A percentile compares a stretch with the other conserved stretches of the same genome.
Conservation (phyloP, 2,113 vertebrate species). For the Indicator indicator region DNA sequence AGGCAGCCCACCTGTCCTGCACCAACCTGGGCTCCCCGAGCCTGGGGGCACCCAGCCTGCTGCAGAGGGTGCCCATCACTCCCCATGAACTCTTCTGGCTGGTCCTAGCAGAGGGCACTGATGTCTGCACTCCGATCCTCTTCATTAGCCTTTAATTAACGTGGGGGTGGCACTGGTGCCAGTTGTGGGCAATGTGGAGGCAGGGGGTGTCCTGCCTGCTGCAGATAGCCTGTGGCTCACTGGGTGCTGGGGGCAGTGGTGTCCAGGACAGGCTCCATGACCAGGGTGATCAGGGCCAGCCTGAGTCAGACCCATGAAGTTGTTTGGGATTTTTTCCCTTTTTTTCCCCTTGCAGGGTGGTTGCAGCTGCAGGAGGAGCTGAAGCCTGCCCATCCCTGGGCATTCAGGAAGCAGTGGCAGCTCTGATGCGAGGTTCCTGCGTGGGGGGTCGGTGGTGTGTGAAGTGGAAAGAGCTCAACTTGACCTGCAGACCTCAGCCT, state of each 20-base stretch:
- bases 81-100: background rate
- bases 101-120: conserved; percentile 60
- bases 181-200: background rate
- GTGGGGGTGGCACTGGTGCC: background rate
- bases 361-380: background rate
- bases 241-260: too few species aligned
- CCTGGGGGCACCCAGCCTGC: background rate
- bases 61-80: accelerated
- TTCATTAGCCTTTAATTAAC: conserved; percentile 39
- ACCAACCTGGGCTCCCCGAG: background rate
- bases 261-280: accelerated
- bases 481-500: background rate
- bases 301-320: accelerated
- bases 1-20: accelerated
- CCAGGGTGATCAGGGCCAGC: accelerated
- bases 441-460: accelerated
- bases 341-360: background rate
- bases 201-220: accelerated
- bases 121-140: background rate
- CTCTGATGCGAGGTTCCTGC: background rate
- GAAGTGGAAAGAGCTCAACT: background rate
- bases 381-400: background rate
- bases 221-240: accelerated
- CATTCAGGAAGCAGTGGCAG: accelerated
- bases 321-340: accelerated